Percentiles rank a stretch among this genome's conserved stretches.
These are phyloP conservation scores for Decapterus maruadsi DNA, from an alignment of 2,797 vertebrate species.

Conservation along the genomic window DNA sequence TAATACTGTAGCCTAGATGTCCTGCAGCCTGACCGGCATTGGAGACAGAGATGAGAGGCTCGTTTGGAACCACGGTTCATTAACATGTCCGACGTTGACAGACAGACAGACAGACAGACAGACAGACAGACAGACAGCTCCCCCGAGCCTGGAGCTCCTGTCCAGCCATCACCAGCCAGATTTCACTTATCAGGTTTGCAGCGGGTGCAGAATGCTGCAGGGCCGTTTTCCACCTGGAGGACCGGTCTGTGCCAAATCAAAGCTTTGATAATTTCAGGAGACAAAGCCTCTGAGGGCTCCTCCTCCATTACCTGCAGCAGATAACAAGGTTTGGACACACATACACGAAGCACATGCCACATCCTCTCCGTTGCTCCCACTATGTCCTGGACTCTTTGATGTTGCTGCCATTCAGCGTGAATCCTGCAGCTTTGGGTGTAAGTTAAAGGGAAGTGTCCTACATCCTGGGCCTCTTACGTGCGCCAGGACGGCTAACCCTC, in stretches of 20 bases:
- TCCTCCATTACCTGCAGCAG: conserved; percentile 26
- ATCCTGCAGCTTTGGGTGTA: no score
- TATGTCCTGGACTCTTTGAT: not conserved
- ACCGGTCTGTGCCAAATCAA: conserved; percentile 20
- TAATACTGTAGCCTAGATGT: not conserved
- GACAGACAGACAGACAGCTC: conserved; percentile 2
- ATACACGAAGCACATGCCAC: not conserved
- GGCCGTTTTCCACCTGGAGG: conserved; percentile 8
- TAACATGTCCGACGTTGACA: not conserved
- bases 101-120: conserved; percentile 1
- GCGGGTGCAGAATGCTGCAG: not conserved
- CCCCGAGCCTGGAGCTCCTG: not conserved
- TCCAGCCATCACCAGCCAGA: conserved; percentile 4
- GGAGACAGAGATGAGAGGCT: conserved; percentile 32
- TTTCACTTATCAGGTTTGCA: conserved; percentile 21
- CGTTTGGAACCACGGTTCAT: conserved; percentile 34
- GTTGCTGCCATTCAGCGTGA: not conserved
- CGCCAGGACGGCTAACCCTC: no score
- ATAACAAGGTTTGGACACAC: not conserved
- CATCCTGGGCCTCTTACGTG: no score
- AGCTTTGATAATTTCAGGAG: conserved; percentile 29
- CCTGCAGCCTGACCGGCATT: not conserved
- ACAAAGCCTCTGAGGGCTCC: not conserved
- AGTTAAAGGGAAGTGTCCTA: no score
- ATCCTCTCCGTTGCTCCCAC: not conserved